phyloP scores from a whole-genome alignment of 2,113 vertebrate genomes.

The Aptenodytes patagonicus region DNA sequence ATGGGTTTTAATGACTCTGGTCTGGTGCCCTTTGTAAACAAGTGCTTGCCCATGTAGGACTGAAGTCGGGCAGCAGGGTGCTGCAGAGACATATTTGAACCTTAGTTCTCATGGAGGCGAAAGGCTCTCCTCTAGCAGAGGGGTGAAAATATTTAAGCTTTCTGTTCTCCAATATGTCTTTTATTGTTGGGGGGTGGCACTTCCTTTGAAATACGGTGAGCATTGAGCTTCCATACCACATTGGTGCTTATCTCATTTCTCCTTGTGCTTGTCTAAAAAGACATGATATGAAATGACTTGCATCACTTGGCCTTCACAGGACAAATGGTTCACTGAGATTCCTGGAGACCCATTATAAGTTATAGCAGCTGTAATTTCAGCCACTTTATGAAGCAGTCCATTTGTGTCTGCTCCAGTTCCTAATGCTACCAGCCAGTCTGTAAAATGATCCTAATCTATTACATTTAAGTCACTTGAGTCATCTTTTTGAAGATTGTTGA shows the following conservation, averaged over 20 bases:
- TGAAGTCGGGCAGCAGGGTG: fast-evolving
- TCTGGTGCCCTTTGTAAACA: not conserved
- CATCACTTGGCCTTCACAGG: not conserved
- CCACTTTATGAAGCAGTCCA: conserved; percentile 52
- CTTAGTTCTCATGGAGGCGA: not conserved
- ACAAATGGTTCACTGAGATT: conserved; percentile 22
- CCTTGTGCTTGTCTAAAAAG: not conserved
- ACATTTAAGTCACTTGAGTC: conserved; percentile 69
- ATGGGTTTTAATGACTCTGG: not conserved
- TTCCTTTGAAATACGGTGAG: not conserved
- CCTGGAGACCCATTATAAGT: conserved; percentile 22
- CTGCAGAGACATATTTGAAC: not conserved
- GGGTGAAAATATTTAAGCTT: not conserved
- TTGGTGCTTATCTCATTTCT: not conserved
- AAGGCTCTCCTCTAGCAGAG: not conserved
- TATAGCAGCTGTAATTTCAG: conserved; percentile 62
- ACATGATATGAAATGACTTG: not conserved
- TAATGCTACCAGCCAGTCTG: conserved; percentile 68
- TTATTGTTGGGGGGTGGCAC: not conserved
- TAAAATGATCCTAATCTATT: conserved; percentile 75
- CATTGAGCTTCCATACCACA: not conserved
- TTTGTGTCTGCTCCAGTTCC: conserved; percentile 53
- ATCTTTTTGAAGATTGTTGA: conserved; percentile 73
- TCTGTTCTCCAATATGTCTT: not conserved
- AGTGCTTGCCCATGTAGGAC: not conserved